These are phyloP conservation scores for Latheticus oryzae DNA, from an alignment of 2,888 invertebrate genomes.

Conservation along the genomic window DNA sequence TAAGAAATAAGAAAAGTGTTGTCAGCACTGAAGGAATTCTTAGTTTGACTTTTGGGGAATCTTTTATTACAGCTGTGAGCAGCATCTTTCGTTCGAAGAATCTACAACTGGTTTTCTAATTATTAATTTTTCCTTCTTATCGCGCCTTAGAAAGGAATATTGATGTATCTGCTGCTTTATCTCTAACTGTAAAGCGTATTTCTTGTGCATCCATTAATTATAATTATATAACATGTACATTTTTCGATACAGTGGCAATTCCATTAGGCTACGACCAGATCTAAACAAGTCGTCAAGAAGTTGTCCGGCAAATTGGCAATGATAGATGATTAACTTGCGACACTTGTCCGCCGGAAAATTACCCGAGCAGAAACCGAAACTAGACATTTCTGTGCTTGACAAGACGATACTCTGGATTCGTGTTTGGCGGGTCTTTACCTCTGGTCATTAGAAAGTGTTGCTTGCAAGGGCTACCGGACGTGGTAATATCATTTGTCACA, in stretches of 20 bases:
- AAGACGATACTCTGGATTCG: conserved; percentile 29
- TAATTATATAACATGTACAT: conserved; percentile 18
- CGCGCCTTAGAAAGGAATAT: conserved; percentile 3
- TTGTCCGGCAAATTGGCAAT: conserved; percentile 38
- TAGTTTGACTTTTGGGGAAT: conserved; percentile 6
- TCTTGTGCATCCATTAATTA: conserved; percentile 25
- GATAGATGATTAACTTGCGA: conserved; percentile 40
- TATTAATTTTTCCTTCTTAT: conserved; percentile 25
- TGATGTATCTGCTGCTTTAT: conserved; percentile 21
- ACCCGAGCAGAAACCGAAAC: conserved; percentile 31
- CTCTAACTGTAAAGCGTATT: conserved; percentile 23
- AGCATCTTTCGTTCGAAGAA: conserved; percentile 10
- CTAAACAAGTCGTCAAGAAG: conserved; percentile 26
- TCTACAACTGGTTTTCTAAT: conserved; percentile 6
- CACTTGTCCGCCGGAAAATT: conserved; percentile 35
- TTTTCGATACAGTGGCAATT: conserved; percentile 22
- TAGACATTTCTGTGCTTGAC: conserved; percentile 30
- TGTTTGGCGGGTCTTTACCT: conserved; percentile 56
- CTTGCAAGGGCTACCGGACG: conserved; percentile 54
- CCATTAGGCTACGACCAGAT: conserved; percentile 13
- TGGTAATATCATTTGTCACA: conserved; percentile 55
- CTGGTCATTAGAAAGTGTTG: conserved; percentile 57
- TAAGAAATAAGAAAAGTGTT: conserved; percentile 11
- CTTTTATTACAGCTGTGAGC: background rate
- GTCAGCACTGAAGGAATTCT: background rate